Percentiles rank a stretch among this genome's conserved stretches.
These are phyloP conservation scores for Rhabdomys dilectus DNA, from an alignment of 2,113 vertebrate genomes.

Conservation along the genomic window DNA sequence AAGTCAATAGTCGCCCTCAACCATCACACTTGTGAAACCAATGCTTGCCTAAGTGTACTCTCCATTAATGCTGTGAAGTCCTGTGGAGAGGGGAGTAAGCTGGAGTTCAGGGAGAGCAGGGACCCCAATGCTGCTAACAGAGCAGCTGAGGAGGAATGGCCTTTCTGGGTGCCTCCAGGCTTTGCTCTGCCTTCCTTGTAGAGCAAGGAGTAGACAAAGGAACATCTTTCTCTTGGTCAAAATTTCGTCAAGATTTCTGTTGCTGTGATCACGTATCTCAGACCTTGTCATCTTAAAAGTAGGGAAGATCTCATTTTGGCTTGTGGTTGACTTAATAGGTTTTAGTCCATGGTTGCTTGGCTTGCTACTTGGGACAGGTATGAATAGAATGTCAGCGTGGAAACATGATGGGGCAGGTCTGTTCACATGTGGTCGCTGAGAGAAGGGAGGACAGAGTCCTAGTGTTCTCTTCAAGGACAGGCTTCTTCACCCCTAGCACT, in stretches of 20 bases:
- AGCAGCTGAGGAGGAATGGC: not conserved
- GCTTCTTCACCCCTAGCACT: not conserved
- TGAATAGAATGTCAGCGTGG: no score
- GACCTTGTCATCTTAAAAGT: not conserved
- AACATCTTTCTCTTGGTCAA: not conserved
- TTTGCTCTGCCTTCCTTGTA: not conserved
- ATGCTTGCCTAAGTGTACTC: not conserved
- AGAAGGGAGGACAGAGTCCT: not conserved
- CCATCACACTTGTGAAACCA: not conserved
- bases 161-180: not conserved
- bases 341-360: not conserved
- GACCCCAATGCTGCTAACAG: not conserved
- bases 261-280: not conserved
- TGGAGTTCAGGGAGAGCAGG: not conserved
- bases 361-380: not conserved
- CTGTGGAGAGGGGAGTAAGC: not conserved
- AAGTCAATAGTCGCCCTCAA: no score
- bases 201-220: not conserved
- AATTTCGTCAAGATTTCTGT: not conserved
- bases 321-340: no score
- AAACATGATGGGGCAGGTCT: not conserved
- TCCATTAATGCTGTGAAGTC: not conserved
- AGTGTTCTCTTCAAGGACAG: not conserved
- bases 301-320: not conserved
- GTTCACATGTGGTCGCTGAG: not conserved